These are phyloP conservation scores for Mimas tiliae DNA, from an alignment of 2,888 invertebrate species.

Conservation along the genomic window DNA sequence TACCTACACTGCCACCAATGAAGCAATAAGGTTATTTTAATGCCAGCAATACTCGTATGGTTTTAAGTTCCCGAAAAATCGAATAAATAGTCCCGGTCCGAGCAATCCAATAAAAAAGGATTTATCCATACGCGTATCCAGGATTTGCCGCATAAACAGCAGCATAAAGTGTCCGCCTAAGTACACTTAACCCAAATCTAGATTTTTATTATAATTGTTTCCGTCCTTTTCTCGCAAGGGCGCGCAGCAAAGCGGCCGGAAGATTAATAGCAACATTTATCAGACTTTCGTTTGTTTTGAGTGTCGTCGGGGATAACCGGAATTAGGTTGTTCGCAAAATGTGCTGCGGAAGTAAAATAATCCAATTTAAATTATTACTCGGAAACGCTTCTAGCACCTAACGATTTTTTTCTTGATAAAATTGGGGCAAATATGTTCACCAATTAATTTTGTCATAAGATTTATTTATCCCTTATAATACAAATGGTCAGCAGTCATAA, in stretches of 20 bases:
- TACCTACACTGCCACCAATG: too few species aligned
- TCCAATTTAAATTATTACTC: slow-evolving; percentile 67
- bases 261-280: slow-evolving; percentile 78
- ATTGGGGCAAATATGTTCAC: neutral
- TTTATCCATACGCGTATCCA: slow-evolving; percentile 39
- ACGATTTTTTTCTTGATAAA: neutral
- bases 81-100: slow-evolving; percentile 28
- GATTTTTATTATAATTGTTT: slow-evolving; percentile 58
- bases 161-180: slow-evolving; percentile 42
- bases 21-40: slow-evolving; percentile 1
- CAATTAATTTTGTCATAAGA: neutral
- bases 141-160: slow-evolving; percentile 36
- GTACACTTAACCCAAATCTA: slow-evolving; percentile 57
- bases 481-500: neutral
- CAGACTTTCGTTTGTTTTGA: slow-evolving; percentile 80
- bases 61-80: neutral
- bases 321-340: slow-evolving; percentile 72
- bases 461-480: neutral
- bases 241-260: slow-evolving; percentile 55
- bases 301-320: slow-evolving; percentile 72
- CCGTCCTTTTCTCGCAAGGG: slow-evolving; percentile 57
- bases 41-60: neutral
- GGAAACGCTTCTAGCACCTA: slow-evolving; percentile 5
- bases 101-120: slow-evolving; percentile 34
- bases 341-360: slow-evolving; percentile 67